Evolutionary conservation across 2,888 invertebrate genomes (phyloP), one percentile per base, ranked within the genome.

Genomic region (Venustoraphidia nigricollis): DNA sequence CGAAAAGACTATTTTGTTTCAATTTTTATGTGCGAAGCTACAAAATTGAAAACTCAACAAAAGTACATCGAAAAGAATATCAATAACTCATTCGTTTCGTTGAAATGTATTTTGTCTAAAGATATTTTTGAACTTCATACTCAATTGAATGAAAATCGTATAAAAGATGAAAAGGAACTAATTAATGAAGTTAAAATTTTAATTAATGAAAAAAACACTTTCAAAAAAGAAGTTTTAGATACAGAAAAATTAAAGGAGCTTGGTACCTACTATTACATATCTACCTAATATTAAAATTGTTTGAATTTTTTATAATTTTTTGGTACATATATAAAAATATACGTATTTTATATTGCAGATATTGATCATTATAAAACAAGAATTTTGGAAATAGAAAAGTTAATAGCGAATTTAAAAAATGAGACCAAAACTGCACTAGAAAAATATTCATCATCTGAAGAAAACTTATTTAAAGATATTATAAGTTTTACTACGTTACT

Each of bases 331-430:
- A 17, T 4, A 14, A 45, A 36, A 13, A 36, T 13, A 10, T 11
- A 45, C 10, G n/a, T 10, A 3, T 34, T 44, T 40, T 40, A 43
- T 38, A 14, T 54, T 54, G 41, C 50, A 61, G 63, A 63, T 56
- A 55, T 62, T 11, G 57, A 58, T 38, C 51, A 52, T 47, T 59
- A 63, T 41, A 61, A 62, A 55, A 55, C 54, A 41, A 58, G 60
- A 45, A 60, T 64, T 59, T 54, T 59, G 14, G 41, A 51, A 5
- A 55, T 64, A 9, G 60, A 62, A 54, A 59, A 59, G 34, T 60
- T 56, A 42, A 59, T 62, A 46, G 55, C 59, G 44, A 55, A 53
- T 46, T 40, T 59, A 17, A 59, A 58, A 52, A 36, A 52, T 14
- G 52, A 55, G 37, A 53, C 56, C 9, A 57, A 56, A 51, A 36